phyloP scores from a whole-genome alignment of 1,140 invertebrate genomes.

The Lordiphosa stackelbergi region DNA sequence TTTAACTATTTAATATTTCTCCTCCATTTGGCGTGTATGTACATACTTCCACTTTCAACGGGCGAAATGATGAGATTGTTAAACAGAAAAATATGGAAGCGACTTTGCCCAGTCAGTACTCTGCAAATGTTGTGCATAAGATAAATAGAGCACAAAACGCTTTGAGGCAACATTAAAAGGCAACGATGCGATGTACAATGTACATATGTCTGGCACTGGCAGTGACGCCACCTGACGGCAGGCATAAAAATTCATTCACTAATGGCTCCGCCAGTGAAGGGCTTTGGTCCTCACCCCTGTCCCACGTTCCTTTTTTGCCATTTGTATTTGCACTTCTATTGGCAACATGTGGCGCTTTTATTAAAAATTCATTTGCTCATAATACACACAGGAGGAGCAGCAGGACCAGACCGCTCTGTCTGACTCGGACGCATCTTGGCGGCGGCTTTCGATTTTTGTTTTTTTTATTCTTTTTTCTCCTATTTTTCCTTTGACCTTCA shows the following conservation, averaged over 20 bases:
- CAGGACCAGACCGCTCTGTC: slow-evolving; percentile 23
- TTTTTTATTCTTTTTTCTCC: no score
- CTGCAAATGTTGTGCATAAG: slow-evolving; percentile 10
- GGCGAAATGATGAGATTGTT: no score
- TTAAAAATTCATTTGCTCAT: slow-evolving; percentile 75
- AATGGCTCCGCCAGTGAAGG: slow-evolving; percentile 41
- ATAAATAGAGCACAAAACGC: slow-evolving; percentile 60
- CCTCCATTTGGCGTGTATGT: no score
- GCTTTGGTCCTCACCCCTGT: slow-evolving; percentile 1
- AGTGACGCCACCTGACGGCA: slow-evolving; percentile 41
- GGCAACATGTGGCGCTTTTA: slow-evolving; percentile 74
- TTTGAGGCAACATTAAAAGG: slow-evolving; percentile 61
- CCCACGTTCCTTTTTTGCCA: slow-evolving; percentile 22
- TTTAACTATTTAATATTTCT: no score
- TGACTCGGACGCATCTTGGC: slow-evolving; percentile 25
- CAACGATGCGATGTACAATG: slow-evolving; percentile 13
- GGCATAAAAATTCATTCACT: slow-evolving; percentile 69
- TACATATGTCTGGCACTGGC: slow-evolving; percentile 19
- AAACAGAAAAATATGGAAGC: no score
- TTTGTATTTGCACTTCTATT: slow-evolving; percentile 70
- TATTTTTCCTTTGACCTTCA: slow-evolving; percentile 56
- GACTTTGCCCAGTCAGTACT: no score
- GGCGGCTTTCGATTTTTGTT: slow-evolving; percentile 21
- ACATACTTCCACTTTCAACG: no score
- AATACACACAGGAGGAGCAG: slow-evolving; percentile 23